phyloP scores from a whole-genome alignment of 1,140 invertebrate genomes.

The Tachypleus tridentatus region DNA sequence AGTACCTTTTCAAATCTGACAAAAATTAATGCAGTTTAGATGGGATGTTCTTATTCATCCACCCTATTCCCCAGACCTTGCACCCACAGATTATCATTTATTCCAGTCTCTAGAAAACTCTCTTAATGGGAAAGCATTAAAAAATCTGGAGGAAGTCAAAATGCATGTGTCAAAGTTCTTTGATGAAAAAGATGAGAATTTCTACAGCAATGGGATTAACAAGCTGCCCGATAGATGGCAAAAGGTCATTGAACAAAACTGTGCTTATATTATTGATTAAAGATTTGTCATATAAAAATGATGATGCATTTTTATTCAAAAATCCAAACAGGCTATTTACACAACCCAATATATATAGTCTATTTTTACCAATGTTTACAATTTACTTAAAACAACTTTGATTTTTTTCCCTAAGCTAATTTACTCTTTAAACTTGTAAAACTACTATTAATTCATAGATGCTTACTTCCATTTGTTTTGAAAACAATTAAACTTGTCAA shows the following conservation, averaged over 20 bases:
- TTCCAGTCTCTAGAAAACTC: constrained; percentile 21
- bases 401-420: no score
- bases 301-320: constrained; percentile 1
- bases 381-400: no score
- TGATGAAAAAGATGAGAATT: constrained; percentile 3
- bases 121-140: constrained; percentile 23
- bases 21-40: constrained; percentile 20
- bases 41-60: constrained; percentile 28
- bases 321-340: background rate
- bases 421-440: no score
- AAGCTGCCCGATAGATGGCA: constrained; percentile 9
- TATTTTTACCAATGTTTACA: no score
- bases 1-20: constrained; percentile 2
- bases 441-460: no score
- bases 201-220: constrained; percentile 6
- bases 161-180: constrained; percentile 7
- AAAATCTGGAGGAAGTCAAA: constrained; percentile 13
- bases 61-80: constrained; percentile 26
- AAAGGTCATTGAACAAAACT: constrained; percentile 8
- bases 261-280: constrained; percentile 8
- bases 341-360: no score
- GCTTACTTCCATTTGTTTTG: no score
- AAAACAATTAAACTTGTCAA: no score
- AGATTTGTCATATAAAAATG: constrained; percentile 2
- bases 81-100: constrained; percentile 27